Conservation (phyloP, 2,888 invertebrate species). For the Lumbricus terrestris region DNA sequence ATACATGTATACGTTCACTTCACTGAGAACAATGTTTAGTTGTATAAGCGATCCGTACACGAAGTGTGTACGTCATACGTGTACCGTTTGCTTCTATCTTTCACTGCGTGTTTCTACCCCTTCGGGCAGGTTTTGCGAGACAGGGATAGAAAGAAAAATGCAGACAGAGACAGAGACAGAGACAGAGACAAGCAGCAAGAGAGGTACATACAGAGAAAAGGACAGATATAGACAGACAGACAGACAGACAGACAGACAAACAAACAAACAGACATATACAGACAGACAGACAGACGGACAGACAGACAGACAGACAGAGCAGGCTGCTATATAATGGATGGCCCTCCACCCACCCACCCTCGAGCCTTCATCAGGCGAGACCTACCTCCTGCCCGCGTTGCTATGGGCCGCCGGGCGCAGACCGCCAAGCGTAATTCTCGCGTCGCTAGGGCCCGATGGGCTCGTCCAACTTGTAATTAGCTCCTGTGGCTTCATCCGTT, state of each 20-base stretch:
- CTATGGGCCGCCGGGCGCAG: neutral
- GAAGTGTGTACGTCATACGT: neutral
- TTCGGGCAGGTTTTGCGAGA: neutral
- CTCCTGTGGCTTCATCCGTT: neutral
- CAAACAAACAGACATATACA: neutral
- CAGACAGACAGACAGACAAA: neutral
- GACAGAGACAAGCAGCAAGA: no score
- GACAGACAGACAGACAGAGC: neutral
- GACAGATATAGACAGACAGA: neutral
- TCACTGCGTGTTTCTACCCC: neutral
- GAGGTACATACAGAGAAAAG: neutral
- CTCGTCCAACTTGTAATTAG: conserved; percentile 16
- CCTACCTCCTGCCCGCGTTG: neutral
- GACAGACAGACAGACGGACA: neutral
- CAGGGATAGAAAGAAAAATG: neutral
- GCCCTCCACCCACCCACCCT: neutral
- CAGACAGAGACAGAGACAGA: neutral
- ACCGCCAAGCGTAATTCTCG: conserved; percentile 5
- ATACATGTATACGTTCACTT: neutral
- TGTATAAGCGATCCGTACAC: neutral
- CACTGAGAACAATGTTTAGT: neutral
- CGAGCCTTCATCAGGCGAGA: neutral
- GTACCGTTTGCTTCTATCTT: neutral
- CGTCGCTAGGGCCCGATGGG: neutral
- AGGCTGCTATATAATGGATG: neutral